Conservation (phyloP, 2,113 vertebrate genomes). For the Clupea harengus region DNA sequence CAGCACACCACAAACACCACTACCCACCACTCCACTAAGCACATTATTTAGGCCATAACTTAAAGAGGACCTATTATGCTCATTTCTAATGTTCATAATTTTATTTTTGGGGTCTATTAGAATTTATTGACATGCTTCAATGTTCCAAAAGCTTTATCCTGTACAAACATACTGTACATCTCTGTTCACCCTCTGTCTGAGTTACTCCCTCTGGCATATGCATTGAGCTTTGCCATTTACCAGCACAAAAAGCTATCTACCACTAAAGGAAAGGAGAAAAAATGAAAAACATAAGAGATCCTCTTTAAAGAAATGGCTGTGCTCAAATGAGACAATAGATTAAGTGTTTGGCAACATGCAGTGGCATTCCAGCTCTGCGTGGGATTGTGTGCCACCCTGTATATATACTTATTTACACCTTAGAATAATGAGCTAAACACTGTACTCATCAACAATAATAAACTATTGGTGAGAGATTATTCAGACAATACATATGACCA, state of each 20-base stretch:
- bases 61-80: neutral
- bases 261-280: too few species aligned
- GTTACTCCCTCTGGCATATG: too few species aligned
- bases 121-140: too few species aligned
- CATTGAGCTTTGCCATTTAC: too few species aligned
- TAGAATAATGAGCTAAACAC: neutral
- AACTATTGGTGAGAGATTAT: neutral
- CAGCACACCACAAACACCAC: neutral
- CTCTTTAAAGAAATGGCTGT: neutral
- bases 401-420: neutral
- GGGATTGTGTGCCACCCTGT: neutral
- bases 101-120: too few species aligned
- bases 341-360: neutral
- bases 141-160: too few species aligned
- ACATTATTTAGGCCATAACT: neutral
- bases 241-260: too few species aligned
- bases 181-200: too few species aligned
- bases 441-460: neutral
- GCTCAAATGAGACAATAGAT: neutral
- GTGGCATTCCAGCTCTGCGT: neutral
- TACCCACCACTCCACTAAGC: neutral
- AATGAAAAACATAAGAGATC: too few species aligned
- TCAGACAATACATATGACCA: neutral
- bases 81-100: too few species aligned
- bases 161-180: too few species aligned